A percentile compares a stretch with the other conserved stretches of the same genome.
Conservation (phyloP, 2,888 invertebrate genomes). For the Cecidostiba fungosa region DNA sequence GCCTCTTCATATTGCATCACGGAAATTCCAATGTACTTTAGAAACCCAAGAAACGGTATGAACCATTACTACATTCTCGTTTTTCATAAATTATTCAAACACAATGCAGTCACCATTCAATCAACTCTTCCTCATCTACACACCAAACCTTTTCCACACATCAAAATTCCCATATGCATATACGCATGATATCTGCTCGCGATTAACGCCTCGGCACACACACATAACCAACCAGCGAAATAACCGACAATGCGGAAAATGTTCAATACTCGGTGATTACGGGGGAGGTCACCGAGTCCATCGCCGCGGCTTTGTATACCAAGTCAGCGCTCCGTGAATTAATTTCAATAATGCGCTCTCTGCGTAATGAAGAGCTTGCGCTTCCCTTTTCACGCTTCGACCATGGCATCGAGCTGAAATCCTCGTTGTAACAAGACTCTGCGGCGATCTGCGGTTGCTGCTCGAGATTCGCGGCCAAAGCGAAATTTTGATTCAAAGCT, state of each 20-base stretch:
- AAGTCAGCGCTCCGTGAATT: slow-evolving; percentile 41
- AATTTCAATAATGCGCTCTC: slow-evolving; percentile 62
- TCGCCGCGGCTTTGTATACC: neutral
- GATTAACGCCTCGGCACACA: neutral
- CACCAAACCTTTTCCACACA: no score
- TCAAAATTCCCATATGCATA: neutral
- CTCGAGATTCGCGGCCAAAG: neutral
- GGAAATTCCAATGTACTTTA: no score
- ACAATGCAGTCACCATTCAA: no score
- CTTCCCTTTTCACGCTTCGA: neutral
- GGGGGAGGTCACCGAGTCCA: neutral
- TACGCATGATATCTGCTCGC: neutral
- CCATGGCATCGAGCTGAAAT: neutral
- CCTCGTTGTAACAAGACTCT: neutral
- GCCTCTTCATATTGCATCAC: no score
- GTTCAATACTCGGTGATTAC: slow-evolving; percentile 42
- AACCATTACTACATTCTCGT: no score
- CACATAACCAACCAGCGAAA: neutral
- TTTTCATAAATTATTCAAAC: no score
- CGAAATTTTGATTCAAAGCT: neutral
- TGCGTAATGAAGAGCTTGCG: neutral
- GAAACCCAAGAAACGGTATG: no score
- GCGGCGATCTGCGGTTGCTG: neutral
- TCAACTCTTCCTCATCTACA: no score
- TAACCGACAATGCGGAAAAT: slow-evolving; percentile 45